Evolutionary conservation across 2,113 vertebrate species (phyloP).

Genomic region (Aegypius monachus): DNA sequence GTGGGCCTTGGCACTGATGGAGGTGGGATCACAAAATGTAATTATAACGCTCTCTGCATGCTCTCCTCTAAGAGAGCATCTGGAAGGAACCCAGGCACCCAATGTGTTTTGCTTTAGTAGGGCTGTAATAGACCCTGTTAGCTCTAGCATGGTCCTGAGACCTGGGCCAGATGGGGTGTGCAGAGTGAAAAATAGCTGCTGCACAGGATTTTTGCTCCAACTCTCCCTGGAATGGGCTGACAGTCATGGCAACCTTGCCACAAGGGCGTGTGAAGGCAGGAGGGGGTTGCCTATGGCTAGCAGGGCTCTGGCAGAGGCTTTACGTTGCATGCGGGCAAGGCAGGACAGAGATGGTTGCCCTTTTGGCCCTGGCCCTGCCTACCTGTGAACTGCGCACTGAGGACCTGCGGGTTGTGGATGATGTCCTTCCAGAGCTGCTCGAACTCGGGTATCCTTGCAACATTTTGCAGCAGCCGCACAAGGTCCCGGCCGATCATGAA

Average conservation of each 20-base stretch:
- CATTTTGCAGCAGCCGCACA: conserved; percentile 91
- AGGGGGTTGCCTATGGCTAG: not conserved
- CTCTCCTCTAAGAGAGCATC: not conserved
- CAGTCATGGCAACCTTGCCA: fast-evolving
- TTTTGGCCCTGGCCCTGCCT: not conserved
- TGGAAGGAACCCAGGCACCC: not conserved
- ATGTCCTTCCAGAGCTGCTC: conserved; percentile 94
- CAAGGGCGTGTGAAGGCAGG: fast-evolving
- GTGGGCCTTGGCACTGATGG: not conserved
- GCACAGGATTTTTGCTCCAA: not conserved
- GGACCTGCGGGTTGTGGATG: conserved; percentile 88
- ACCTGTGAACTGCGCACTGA: conserved; percentile 95
- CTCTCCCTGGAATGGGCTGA: fast-evolving
- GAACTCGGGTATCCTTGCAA: conserved; percentile 93
- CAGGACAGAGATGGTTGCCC: not conserved
- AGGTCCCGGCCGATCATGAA: conserved; percentile 94
- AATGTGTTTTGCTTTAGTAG: fast-evolving
- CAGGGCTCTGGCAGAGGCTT: not conserved
- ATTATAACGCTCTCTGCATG: not conserved
- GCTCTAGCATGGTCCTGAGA: not conserved
- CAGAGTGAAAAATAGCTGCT: not conserved
- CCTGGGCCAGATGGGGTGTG: not conserved
- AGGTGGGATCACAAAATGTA: not conserved
- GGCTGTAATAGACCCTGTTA: not conserved
- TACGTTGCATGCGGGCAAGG: not conserved